phyloP scores from a whole-genome alignment of 2,888 invertebrate genomes.

The Lasioglossum leucozonium region DNA sequence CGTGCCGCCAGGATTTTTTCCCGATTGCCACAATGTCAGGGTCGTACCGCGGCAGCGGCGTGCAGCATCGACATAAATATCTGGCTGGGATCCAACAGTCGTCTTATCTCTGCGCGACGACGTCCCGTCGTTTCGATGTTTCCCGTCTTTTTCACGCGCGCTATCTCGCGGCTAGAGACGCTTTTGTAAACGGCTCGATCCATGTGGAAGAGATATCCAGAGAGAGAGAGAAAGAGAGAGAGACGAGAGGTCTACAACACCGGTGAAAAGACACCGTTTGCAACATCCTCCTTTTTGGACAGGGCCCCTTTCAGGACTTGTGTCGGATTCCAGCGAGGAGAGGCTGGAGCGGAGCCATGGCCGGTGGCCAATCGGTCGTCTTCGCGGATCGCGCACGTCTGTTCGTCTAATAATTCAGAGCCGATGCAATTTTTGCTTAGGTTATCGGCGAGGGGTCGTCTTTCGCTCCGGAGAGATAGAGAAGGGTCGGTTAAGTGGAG shows the following conservation, averaged over 20 bases:
- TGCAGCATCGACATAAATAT: constrained; percentile 65
- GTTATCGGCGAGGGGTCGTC: constrained; percentile 18
- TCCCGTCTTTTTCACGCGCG: constrained; percentile 35
- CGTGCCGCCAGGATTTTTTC: constrained; percentile 1
- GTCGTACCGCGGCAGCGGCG: constrained; percentile 33
- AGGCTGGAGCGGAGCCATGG: constrained; percentile 74
- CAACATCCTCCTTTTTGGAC: constrained; percentile 16
- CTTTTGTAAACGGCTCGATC: constrained; percentile 23
- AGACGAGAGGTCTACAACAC: background rate
- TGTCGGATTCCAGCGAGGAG: constrained; percentile 69
- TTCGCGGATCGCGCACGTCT: constrained; percentile 47
- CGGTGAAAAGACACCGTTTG: constrained; percentile 16
- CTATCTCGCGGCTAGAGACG: background rate
- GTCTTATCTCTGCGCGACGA: constrained; percentile 55
- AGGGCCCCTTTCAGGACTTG: constrained; percentile 54
- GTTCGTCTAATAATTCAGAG: constrained; percentile 57
- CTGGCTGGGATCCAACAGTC: constrained; percentile 63
- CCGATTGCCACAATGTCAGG: constrained; percentile 59
- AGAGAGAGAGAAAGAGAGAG: background rate
- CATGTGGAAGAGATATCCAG: constrained; percentile 31
- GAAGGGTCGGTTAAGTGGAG: background rate
- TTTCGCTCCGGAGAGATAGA: constrained; percentile 10
- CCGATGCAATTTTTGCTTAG: constrained; percentile 49
- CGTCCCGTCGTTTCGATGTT: constrained; percentile 52
- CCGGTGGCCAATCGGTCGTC: constrained; percentile 70